Conservation (phyloP, 1,140 invertebrate genomes). For the Camponotus pennsylvanicus region DNA sequence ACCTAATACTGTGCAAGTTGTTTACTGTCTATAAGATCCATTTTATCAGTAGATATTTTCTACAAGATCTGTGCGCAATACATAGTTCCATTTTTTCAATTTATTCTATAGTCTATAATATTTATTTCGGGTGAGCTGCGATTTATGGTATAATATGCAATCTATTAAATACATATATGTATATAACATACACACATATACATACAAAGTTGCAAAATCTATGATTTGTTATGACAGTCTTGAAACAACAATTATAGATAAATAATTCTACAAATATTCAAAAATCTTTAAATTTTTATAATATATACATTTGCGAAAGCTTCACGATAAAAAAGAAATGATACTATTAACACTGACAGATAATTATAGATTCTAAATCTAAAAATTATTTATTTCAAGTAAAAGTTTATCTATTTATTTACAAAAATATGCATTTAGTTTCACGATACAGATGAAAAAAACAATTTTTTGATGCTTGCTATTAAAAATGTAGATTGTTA, state of each 20-base stretch:
- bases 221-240: not conserved
- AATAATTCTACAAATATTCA: not conserved
- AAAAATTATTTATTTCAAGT: not conserved
- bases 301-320: not conserved
- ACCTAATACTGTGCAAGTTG: slow-evolving; percentile 1
- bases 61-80: not conserved
- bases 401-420: not conserved
- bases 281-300: not conserved
- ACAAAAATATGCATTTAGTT: not conserved
- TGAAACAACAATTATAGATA: not conserved
- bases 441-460: not conserved
- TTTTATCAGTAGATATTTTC: slow-evolving; percentile 19
- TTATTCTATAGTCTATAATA: not conserved
- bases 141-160: not conserved
- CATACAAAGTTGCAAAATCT: not conserved
- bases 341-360: not conserved
- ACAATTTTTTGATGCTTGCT: not conserved
- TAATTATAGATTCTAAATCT: not conserved
- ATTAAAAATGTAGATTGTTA: not conserved
- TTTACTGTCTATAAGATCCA: slow-evolving; percentile 15
- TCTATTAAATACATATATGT: too few relatives aligned
- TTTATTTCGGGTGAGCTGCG: not conserved
- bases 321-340: not conserved
- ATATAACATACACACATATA: not conserved
- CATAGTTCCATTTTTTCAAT: not conserved